Evolutionary conservation across 2,888 invertebrate genomes (phyloP).

Genomic region (Empis livida): DNA sequence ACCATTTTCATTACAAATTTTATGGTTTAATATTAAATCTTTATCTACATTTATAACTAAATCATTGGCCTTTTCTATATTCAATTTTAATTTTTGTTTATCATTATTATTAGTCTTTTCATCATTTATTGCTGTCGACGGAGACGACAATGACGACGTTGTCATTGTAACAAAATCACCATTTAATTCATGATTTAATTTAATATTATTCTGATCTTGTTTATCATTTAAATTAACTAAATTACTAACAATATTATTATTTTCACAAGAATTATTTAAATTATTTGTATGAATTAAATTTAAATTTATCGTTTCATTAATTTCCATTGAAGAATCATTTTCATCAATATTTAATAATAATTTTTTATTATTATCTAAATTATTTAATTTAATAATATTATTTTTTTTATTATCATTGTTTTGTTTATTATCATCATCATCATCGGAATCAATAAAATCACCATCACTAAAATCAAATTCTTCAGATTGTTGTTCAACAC

Average conservation of each 20-base stretch:
- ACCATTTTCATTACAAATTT: not conserved
- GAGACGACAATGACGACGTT: no score
- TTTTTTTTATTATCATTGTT: conserved; percentile 7
- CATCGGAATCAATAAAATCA: conserved; percentile 20
- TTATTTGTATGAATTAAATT: no score
- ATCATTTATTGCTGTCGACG: not conserved
- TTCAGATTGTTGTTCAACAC: conserved; percentile 1
- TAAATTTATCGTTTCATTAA: no score
- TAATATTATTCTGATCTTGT: not conserved
- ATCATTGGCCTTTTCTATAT: not conserved
- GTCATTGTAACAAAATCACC: not conserved
- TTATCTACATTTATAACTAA: not conserved
- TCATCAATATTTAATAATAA: no score
- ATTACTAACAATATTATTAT: not conserved
- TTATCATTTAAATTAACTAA: not conserved
- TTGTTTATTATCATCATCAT: conserved; percentile 9
- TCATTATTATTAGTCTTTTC: not conserved
- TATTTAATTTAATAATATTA: no score
- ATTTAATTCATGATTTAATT: no score
- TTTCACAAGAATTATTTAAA: not conserved
- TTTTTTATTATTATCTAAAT: no score
- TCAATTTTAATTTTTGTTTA: not conserved
- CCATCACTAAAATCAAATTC: conserved; percentile 27
- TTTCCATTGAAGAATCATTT: no score
- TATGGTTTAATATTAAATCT: conserved; percentile 2